Evolutionary conservation across 2,888 invertebrate species (phyloP).

Genomic region (Lasioglossum vierecki): DNA sequence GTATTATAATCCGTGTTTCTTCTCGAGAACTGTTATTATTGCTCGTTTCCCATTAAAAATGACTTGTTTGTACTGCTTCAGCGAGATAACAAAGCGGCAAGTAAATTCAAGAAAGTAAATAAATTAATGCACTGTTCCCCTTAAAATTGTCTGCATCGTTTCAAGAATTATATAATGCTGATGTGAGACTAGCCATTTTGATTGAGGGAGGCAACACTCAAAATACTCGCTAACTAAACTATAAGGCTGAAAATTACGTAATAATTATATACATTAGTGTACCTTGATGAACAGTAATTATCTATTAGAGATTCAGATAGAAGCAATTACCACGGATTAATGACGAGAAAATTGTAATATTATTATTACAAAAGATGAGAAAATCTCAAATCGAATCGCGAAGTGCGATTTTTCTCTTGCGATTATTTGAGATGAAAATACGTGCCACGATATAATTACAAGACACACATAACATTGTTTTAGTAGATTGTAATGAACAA

Average conservation of each 20-base stretch:
- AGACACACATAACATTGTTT: background rate
- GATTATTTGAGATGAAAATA: background rate
- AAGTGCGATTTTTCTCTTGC: background rate
- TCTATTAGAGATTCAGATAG: background rate
- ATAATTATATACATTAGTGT: background rate
- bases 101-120: background rate
- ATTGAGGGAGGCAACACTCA: background rate
- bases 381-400: background rate
- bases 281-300: background rate
- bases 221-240: no score
- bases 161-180: background rate
- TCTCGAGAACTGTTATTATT: background rate
- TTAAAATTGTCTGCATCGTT: background rate
- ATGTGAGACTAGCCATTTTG: background rate
- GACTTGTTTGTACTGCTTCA: background rate
- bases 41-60: background rate
- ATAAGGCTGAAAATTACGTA: background rate
- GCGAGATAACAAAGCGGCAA: background rate
- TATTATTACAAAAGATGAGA: background rate
- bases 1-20: background rate
- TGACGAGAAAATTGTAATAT: background rate
- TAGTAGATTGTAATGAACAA: background rate
- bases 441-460: background rate
- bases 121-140: background rate
- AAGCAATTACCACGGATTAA: background rate